Conservation (phyloP, 1,140 invertebrate genomes). For the Probaryconus sp. region DNA sequence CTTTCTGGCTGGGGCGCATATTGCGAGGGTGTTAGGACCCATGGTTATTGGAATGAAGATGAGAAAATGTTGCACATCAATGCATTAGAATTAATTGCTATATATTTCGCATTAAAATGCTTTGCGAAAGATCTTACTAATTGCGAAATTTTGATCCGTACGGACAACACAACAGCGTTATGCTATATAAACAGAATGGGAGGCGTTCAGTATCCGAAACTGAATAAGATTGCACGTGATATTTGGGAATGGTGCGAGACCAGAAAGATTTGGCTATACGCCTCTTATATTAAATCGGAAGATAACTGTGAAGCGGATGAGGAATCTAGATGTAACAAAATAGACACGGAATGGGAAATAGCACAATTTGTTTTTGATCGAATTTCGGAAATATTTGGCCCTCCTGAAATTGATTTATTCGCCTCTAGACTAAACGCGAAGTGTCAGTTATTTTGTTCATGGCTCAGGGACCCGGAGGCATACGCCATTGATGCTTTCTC, state of each 20-base stretch:
- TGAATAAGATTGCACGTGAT: slow-evolving; percentile 56
- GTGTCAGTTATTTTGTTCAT: slow-evolving; percentile 53
- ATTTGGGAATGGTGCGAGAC: slow-evolving; percentile 69
- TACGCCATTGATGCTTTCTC: slow-evolving; percentile 60
- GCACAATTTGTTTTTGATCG: slow-evolving; percentile 20
- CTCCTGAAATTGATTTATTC: slow-evolving; percentile 60
- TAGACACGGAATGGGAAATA: slow-evolving; percentile 58
- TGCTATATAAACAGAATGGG: slow-evolving; percentile 70
- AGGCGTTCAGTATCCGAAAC: slow-evolving; percentile 63
- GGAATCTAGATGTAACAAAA: slow-evolving; percentile 24
- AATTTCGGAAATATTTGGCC: slow-evolving; percentile 40
- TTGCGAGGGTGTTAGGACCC: slow-evolving; percentile 24
- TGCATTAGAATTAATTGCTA: slow-evolving; percentile 43
- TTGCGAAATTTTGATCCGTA: slow-evolving; percentile 49
- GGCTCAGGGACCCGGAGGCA: slow-evolving; percentile 54
- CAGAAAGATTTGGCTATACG: slow-evolving; percentile 58
- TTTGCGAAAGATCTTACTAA: slow-evolving; percentile 24
- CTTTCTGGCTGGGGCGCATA: slow-evolving; percentile 56
- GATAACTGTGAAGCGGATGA: slow-evolving; percentile 23
- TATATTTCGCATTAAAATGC: slow-evolving; percentile 13
- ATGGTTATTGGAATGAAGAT: slow-evolving; percentile 50
- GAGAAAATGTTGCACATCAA: slow-evolving; percentile 60
- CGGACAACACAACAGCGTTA: slow-evolving; percentile 69
- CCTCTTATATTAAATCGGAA: slow-evolving; percentile 27
- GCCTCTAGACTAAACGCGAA: slow-evolving; percentile 57